A percentile compares a stretch with the other conserved stretches of the same genome.
phyloP scores from a whole-genome alignment of 2,797 vertebrate species.

The Gobio occitaniae region DNA sequence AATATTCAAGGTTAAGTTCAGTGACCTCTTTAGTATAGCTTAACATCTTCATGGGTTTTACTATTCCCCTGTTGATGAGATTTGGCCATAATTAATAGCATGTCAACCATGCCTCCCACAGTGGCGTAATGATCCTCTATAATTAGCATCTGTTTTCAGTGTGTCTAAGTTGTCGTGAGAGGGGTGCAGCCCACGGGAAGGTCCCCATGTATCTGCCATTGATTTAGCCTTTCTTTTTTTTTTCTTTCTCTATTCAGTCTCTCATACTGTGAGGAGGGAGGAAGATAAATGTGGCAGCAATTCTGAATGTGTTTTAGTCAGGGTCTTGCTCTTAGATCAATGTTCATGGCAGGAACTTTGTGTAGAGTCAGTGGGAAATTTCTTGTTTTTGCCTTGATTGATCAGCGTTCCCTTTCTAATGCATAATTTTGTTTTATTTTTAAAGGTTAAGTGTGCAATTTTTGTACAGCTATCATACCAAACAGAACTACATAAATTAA shows the following conservation, averaged over 20 bases:
- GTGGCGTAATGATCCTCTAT: constrained; percentile 43
- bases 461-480: background rate
- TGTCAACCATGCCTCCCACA: constrained; percentile 28
- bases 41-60: constrained; percentile 17
- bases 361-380: background rate
- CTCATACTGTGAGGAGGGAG: constrained; percentile 1
- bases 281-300: background rate
- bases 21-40: constrained; percentile 19
- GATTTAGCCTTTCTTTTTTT: constrained; percentile 27
- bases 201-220: constrained; percentile 24
- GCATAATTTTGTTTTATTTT: background rate
- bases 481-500: background rate
- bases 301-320: constrained; percentile 3
- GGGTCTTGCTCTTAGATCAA: constrained; percentile 7
- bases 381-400: background rate
- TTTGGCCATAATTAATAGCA: constrained; percentile 45
- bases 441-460: background rate
- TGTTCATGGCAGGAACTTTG: constrained; percentile 14
- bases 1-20: constrained; percentile 28
- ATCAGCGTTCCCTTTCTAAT: background rate
- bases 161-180: constrained; percentile 24
- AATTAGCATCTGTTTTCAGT: constrained; percentile 47
- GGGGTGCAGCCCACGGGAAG: constrained; percentile 23
- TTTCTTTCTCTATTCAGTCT: background rate
- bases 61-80: constrained; percentile 22